Percentiles rank a stretch among this genome's conserved stretches.
Evolutionary conservation across 2,797 vertebrate species (phyloP).

Genomic region (Coracias cyanogaster): DNA sequence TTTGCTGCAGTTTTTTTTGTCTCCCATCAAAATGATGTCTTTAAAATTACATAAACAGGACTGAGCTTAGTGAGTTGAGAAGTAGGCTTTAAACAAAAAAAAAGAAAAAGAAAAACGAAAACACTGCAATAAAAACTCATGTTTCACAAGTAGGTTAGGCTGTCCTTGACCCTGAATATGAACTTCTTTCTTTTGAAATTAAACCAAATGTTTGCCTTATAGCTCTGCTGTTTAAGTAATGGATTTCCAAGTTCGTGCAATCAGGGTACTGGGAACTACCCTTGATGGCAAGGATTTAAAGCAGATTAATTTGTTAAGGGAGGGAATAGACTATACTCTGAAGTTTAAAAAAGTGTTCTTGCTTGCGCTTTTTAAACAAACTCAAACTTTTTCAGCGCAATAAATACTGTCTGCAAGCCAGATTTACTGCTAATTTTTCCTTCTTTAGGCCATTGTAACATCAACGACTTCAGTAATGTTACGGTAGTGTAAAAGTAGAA

Average conservation of each 20-base stretch:
- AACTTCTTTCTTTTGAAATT: neutral
- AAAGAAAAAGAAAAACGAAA: neutral
- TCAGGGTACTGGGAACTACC: neutral
- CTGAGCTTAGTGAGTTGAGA: neutral
- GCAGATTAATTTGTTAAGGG: neutral
- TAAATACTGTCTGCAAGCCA: neutral
- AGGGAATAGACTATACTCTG: neutral
- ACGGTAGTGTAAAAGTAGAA: neutral
- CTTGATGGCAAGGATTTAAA: neutral
- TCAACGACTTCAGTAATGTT: neutral
- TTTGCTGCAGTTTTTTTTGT: neutral
- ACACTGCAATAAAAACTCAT: neutral
- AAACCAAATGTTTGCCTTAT: neutral
- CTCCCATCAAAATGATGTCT: neutral
- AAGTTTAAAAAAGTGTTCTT: neutral
- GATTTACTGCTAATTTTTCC: neutral
- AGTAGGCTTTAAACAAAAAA: neutral
- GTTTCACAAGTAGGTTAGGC: neutral
- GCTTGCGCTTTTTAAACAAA: neutral
- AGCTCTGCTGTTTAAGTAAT: neutral
- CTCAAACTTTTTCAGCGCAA: neutral
- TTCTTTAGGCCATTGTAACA: neutral
- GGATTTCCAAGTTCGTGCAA: neutral
- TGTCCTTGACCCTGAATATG: neutral
- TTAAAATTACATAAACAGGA: neutral